A percentile compares a stretch with the other conserved stretches of the same genome.
These are phyloP conservation scores for Zingel zingel DNA, from an alignment of 2,113 vertebrate species.

Conservation along the genomic window DNA sequence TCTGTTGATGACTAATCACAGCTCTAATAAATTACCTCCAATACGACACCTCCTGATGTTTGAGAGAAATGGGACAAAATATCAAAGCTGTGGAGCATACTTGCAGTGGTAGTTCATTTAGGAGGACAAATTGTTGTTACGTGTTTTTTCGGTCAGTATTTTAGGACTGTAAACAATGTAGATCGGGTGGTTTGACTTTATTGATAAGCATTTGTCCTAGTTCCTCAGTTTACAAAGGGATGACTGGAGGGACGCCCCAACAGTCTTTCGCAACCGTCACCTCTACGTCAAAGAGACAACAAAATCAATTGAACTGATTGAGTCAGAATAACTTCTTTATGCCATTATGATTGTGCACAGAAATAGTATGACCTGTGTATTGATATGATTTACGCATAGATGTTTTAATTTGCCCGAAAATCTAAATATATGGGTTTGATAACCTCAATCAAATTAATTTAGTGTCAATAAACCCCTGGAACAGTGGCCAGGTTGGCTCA, in stretches of 20 bases:
- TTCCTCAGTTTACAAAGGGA: constrained; percentile 31
- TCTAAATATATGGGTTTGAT: neutral
- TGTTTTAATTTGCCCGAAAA: neutral
- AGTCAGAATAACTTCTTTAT: neutral
- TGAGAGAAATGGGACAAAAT: neutral
- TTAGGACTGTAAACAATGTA: constrained; percentile 13
- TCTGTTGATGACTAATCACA: neutral
- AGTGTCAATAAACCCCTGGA: neutral
- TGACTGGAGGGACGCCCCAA: neutral
- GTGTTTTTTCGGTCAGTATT: constrained; percentile 12
- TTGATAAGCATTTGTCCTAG: neutral
- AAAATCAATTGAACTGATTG: neutral
- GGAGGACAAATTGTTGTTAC: neutral
- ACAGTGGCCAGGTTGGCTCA: too few species aligned
- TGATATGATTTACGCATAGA: neutral
- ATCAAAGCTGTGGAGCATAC: too few species aligned
- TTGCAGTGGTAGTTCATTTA: neutral
- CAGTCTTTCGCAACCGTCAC: neutral
- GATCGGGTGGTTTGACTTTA: constrained; percentile 25
- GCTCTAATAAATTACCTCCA: neutral
- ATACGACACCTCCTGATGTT: neutral
- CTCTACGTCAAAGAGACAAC: neutral
- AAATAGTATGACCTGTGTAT: neutral
- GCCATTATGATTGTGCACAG: neutral
- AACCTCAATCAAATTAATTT: neutral